Base-by-base conservation (phyloP, 1,140 invertebrate species). In the Drosophila truncata region DNA sequence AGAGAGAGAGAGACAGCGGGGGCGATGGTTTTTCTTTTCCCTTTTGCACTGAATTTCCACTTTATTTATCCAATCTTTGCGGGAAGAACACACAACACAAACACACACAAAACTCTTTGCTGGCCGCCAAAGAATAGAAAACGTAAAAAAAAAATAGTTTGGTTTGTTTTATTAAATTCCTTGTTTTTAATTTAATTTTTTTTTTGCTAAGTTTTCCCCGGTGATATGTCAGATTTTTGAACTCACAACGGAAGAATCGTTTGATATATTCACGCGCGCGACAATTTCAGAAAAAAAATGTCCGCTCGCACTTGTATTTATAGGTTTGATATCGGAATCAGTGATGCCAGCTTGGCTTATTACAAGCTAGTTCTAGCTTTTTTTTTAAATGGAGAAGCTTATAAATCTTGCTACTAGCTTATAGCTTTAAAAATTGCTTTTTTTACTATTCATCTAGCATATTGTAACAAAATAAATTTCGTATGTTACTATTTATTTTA, bases 51-150 rank as follows among this genome's bases (percentile, higher is more conserved):
- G 33, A 62, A 62, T 62, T 65, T 33, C 33, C 52, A 33, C 60
- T 65, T 62, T 16, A 62, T 62, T 41, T 64, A 64, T 64, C 58
- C 57, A 65, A 65, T 65, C 57, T 61, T 61, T 41, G 37, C 33
- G 57, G 55, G 13, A 13, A 64, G 10, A 42, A 39, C 27, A 63
- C 27, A 63, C n/a, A 20, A 63, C n/a, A 20, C 39, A 20, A n/a
- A 18, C 58, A 60, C 39, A 59, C 31, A 64, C 23, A 37, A 18
- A 54, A 55, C 52, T 55, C 52, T 55, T 55, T 37, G 52, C 52
- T 23, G 52, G 20, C 33, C 50, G 52, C 52, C 52, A 55, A 55
- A 55, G 52, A 55, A 37, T 25, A 65, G 61, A 42, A 64, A 65
- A 65, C 37, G 57, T 62, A 42, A 65, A 65, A 64, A 65, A 64